Percentiles rank a stretch among this genome's conserved stretches.
Conservation (phyloP, 2,797 vertebrate genomes). For the Acrocephalus scirpaceus region DNA sequence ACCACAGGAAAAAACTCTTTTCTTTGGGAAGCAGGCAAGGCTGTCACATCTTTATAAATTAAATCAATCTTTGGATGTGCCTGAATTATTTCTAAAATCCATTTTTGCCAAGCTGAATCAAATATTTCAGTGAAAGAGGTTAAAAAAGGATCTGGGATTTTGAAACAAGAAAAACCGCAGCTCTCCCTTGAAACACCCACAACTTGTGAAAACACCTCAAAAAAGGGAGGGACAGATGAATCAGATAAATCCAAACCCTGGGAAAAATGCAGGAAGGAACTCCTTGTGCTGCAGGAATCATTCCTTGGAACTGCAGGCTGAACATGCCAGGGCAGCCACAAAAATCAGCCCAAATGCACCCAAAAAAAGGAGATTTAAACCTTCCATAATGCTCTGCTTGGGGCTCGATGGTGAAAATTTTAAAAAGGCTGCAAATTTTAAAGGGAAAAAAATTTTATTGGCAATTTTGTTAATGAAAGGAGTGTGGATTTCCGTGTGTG, state of each 20-base stretch:
- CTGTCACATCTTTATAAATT: background rate
- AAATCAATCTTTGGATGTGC: background rate
- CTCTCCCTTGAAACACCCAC: background rate
- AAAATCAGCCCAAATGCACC: background rate
- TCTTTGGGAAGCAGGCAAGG: background rate
- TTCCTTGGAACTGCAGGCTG: background rate
- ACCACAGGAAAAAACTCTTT: background rate
- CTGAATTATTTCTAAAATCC: background rate
- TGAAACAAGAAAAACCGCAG: rapidly evolving
- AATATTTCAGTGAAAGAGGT: background rate
- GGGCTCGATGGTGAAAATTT: background rate
- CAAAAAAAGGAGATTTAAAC: background rate
- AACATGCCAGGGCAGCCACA: background rate
- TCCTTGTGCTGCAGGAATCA: background rate
- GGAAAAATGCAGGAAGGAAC: background rate
- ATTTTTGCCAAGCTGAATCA: background rate
- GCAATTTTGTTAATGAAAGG: background rate
- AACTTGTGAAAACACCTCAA: background rate
- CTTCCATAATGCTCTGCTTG: rapidly evolving
- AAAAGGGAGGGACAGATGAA: background rate
- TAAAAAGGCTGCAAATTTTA: background rate
- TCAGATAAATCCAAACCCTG: background rate
- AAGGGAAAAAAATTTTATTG: background rate
- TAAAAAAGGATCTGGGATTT: background rate
- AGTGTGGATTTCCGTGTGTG: background rate